Conservation (phyloP, 64 coral and sea anemone genomes). For the Pocillopora verrucosa region DNA sequence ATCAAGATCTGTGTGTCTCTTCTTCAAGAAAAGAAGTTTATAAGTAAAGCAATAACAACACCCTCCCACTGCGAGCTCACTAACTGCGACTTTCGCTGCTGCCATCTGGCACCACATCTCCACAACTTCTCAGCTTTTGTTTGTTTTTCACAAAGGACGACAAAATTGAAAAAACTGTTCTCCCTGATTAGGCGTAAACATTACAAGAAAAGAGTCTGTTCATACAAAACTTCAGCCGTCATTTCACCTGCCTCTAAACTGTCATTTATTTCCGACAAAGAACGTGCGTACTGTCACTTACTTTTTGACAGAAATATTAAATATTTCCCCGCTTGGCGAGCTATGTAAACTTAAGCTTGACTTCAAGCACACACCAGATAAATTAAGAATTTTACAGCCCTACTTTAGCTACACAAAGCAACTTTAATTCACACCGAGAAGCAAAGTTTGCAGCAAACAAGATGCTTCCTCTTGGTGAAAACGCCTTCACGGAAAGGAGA, state of each 20-base stretch:
- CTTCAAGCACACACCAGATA: background rate
- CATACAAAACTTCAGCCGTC: conserved; percentile 1
- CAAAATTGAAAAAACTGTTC: conserved; percentile 17
- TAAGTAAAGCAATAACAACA: conserved; percentile 10
- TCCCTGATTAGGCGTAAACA: conserved; percentile 20
- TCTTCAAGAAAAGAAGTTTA: background rate
- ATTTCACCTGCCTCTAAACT: conserved; percentile 23
- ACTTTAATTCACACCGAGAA: background rate
- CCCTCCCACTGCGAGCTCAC: background rate
- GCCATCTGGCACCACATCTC: conserved; percentile 1
- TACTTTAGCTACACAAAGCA: background rate
- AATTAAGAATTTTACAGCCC: conserved; percentile 4
- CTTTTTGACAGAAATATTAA: conserved; percentile 31
- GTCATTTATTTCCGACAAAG: conserved; percentile 20
- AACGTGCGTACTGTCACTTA: background rate
- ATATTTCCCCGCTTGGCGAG: background rate
- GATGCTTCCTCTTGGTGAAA: background rate
- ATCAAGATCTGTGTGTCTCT: conserved; percentile 10
- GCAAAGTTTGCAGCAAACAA: background rate
- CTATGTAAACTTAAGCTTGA: conserved; percentile 15
- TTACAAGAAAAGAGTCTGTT: background rate
- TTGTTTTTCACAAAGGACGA: background rate
- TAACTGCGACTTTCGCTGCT: background rate
- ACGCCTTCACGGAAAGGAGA: background rate
- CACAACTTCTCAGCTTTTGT: conserved; percentile 26